Base-by-base conservation (phyloP, 1,140 invertebrate species). In the Dendrolimus kikuchii region DNA sequence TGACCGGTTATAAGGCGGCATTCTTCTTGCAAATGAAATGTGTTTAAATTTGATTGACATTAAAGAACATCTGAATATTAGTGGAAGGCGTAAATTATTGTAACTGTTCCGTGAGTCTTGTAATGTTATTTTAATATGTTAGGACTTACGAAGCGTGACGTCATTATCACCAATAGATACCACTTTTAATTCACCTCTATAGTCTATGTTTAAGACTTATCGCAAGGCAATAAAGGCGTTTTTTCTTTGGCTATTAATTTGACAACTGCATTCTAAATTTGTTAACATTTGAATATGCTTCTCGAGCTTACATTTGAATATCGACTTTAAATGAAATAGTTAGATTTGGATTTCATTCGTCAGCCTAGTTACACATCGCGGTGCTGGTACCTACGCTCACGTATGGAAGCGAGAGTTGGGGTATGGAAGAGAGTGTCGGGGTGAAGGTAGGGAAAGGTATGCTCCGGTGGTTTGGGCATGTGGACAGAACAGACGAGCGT, bases 91-190 rank as follows among this genome's bases (percentile, higher is more conserved):
- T 71, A 66, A 75, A 68, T 66, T 61, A 64, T 59, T 48, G 56
- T 69, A 66, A 75, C 64, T 60, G 65, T 66, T 57, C 45, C 43
- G 49, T 53, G 55, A 48, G 58, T 63, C 60, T 65, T 68, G 71
- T 81, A 81, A 81, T 81, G 77, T 81, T 68, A 77, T 81, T 81
- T 81, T 81, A 81, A 81, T 81, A 74, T 66, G 60, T 63, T 54
- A 57, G 49, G 53, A 58, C 53, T 62, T 66, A 71, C 58, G 47
- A 45, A 75, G 62, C 77, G 71, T 77, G 74, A 78, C 74, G 72
- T 81, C 73, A 78, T 81, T 81, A 77, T 63, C 65, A 61, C 59
- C 57, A 68, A 60, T 46, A 23, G 23, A n/a, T 46, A 45, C 50
- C 52, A 40, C 38, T 8, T 38, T 51, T 42, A 41, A 51, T 49